phyloP scores from a whole-genome alignment of 1,140 invertebrate genomes.

The Caenorhabditis tropicalis region DNA sequence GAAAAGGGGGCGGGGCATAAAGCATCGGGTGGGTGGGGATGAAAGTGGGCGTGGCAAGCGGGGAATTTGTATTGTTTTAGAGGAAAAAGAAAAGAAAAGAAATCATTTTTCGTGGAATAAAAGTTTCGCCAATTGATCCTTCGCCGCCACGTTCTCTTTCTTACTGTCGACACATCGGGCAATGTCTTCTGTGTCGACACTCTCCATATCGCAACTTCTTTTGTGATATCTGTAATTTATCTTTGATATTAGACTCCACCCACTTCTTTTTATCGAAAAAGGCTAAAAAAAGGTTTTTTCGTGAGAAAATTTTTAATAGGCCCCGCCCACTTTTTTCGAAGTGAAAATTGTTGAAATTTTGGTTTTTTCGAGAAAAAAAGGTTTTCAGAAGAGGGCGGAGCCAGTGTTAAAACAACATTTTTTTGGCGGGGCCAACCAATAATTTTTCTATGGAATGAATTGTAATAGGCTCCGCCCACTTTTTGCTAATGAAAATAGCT shows the following conservation, averaged over 20 bases:
- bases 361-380: background rate
- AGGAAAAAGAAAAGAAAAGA: background rate
- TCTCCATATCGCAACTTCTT: conserved; percentile 56
- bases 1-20: background rate
- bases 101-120: conserved; percentile 57
- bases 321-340: too few species aligned
- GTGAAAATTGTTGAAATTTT: background rate
- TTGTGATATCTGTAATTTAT: conserved; percentile 57
- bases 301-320: too few species aligned
- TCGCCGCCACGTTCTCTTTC: conserved; percentile 62
- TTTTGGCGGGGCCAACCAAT: too few species aligned
- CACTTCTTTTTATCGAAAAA: too few species aligned
- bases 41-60: too few species aligned
- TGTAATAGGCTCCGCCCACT: too few species aligned
- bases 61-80: background rate
- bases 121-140: conserved; percentile 65
- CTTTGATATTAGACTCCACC: background rate
- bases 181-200: conserved; percentile 55
- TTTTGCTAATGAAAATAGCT: too few species aligned
- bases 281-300: too few species aligned
- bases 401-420: too few species aligned
- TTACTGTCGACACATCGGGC: conserved; percentile 61
- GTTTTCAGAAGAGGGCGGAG: background rate
- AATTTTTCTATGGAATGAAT: too few species aligned
- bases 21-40: conserved; percentile 10